phyloP scores from a whole-genome alignment of 2,113 vertebrate genomes.

The Chaetops frenatus region DNA sequence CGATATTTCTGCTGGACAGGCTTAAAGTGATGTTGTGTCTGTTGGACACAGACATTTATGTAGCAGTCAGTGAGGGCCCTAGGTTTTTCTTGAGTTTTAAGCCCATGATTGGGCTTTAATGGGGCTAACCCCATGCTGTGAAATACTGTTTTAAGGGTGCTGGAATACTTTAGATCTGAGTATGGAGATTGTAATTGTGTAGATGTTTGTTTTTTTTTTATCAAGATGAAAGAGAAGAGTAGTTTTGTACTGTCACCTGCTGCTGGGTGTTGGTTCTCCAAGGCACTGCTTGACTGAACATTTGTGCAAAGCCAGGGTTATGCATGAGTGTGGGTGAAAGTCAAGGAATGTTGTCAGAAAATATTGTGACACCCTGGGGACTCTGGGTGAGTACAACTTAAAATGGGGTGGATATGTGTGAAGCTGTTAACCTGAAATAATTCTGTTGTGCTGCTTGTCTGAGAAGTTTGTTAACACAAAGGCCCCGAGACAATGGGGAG shows the following conservation, averaged over 20 bases:
- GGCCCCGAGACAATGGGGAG: background rate
- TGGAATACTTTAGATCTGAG: background rate
- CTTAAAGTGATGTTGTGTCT: background rate
- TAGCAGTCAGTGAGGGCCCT: background rate
- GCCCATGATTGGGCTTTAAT: background rate
- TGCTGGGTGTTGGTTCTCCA: background rate
- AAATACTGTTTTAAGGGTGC: background rate
- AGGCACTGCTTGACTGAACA: background rate
- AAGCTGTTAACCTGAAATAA: background rate
- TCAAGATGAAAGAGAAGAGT: background rate
- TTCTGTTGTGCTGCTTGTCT: background rate
- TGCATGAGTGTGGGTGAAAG: fast-evolving
- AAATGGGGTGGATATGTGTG: background rate
- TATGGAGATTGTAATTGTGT: background rate
- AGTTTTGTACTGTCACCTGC: background rate
- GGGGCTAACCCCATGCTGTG: background rate
- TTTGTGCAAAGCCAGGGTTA: background rate
- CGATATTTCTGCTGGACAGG: background rate
- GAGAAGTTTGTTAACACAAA: fast-evolving
- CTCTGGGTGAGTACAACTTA: background rate
- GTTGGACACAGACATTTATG: background rate
- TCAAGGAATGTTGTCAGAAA: background rate
- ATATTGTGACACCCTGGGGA: background rate
- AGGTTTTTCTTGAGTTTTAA: background rate
- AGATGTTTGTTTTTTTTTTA: background rate